phyloP scores from a whole-genome alignment of 2,113 vertebrate species.

The Salvelinus namaycush region DNA sequence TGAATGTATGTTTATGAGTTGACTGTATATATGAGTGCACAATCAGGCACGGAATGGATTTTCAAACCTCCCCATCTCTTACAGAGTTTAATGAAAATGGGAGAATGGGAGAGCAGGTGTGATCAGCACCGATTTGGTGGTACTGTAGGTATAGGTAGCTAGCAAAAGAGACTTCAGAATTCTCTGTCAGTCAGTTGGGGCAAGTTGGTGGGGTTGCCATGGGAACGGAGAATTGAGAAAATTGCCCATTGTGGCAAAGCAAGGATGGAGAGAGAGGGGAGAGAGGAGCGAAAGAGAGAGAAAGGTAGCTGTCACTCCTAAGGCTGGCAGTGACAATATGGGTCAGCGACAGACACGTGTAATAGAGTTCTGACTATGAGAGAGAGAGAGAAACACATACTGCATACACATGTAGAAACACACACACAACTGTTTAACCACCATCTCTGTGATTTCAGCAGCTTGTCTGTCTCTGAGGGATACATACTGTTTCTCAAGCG shows the following conservation, averaged over 20 bases:
- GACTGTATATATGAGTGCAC: no score
- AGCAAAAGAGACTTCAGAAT: no score
- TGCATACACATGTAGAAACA: not conserved
- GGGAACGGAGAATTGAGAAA: conserved; percentile 21
- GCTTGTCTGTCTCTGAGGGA: not conserved
- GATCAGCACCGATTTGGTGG: no score
- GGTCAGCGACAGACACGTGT: not conserved
- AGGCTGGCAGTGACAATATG: not conserved
- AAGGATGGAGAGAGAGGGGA: not conserved
- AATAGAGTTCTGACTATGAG: not conserved
- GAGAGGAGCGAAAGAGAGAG: not conserved
- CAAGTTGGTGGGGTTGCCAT: conserved; percentile 17
- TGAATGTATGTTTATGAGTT: no score
- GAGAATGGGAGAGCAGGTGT: no score
- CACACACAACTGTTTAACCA: not conserved
- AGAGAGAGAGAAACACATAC: not conserved
- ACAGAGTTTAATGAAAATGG: no score
- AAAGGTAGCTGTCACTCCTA: not conserved
- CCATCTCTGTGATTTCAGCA: not conserved
- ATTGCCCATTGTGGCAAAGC: conserved; percentile 8
- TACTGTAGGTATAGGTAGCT: no score
- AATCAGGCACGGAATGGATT: no score
- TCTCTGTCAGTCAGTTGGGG: not conserved
- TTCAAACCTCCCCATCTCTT: no score
- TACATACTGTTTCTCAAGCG: not conserved